Percentiles rank a stretch among this genome's conserved stretches.
phyloP scores from a whole-genome alignment of 2,797 vertebrate species.

The Pygocentrus nattereri region DNA sequence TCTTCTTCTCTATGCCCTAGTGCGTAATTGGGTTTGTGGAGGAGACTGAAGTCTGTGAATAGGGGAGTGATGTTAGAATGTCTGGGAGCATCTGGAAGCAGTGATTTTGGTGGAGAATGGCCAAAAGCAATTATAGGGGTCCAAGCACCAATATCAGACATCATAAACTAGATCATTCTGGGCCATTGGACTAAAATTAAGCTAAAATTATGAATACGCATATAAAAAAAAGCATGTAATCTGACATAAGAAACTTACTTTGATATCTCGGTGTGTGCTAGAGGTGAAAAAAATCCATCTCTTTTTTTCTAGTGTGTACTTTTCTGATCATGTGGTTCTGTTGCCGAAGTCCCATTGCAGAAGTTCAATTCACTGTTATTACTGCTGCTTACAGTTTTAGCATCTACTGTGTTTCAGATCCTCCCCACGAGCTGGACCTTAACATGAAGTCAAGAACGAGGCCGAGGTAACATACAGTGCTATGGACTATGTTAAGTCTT shows the following conservation, averaged over 20 bases:
- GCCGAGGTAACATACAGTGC: conserved; percentile 67
- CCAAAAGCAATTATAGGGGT: neutral
- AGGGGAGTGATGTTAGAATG: neutral
- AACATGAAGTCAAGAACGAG: conserved; percentile 74
- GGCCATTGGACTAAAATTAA: too few species aligned
- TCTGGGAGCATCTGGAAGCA: neutral
- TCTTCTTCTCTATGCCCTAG: neutral
- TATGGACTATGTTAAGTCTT: too few species aligned
- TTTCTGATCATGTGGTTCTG: neutral
- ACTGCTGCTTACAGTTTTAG: conserved; percentile 7
- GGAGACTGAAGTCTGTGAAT: neutral
- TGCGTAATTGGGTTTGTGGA: neutral
- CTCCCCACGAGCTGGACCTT: conserved; percentile 70
- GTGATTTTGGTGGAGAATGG: neutral
- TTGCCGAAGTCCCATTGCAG: neutral
- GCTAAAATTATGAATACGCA: too few species aligned
- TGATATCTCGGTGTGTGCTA: too few species aligned
- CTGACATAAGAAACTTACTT: too few species aligned
- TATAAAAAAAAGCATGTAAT: too few species aligned
- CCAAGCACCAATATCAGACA: neutral
- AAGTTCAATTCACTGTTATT: neutral
- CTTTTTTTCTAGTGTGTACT: neutral
- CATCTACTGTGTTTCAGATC: conserved; percentile 64
- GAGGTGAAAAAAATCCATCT: too few species aligned
- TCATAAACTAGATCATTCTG: too few species aligned